A percentile compares a stretch with the other conserved stretches of the same genome.
phyloP scores from a whole-genome alignment of 2,888 invertebrate genomes.

The Lycophotia porphyrea region DNA sequence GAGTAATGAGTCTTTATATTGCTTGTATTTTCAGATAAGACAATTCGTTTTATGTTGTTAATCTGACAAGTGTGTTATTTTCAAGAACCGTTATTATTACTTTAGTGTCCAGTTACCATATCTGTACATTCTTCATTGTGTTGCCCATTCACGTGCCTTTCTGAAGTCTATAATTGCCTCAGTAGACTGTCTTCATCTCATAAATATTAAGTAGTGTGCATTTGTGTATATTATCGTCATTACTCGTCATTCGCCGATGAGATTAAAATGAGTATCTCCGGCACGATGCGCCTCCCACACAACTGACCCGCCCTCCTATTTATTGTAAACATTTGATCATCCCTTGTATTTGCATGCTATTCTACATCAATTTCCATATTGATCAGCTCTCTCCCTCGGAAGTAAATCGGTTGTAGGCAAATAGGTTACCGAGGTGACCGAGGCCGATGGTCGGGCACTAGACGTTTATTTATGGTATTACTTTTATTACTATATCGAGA shows the following conservation, averaged over 20 bases:
- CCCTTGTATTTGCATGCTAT: slow-evolving; percentile 52
- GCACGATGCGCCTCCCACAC: neutral
- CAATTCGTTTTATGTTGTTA: neutral
- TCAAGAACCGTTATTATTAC: neutral
- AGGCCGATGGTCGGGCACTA: neutral
- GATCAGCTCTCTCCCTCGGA: slow-evolving; percentile 44
- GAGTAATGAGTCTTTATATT: too few species aligned
- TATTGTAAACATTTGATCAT: slow-evolving; percentile 19
- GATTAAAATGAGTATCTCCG: neutral
- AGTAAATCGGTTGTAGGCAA: slow-evolving; percentile 42
- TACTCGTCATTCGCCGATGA: neutral
- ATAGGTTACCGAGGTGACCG: slow-evolving; percentile 33
- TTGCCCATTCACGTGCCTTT: neutral
- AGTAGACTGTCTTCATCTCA: neutral
- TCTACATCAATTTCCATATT: slow-evolving; percentile 61
- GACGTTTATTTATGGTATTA: neutral
- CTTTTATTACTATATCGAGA: neutral
- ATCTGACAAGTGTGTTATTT: neutral
- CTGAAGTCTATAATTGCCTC: neutral
- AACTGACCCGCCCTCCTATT: neutral
- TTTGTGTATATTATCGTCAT: too few species aligned
- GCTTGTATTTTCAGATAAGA: neutral
- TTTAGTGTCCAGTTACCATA: neutral
- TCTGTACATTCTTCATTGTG: neutral
- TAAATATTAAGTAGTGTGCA: neutral